Base-by-base conservation (phyloP, 2,797 vertebrate genomes). In the Tadarida brasiliensis region DNA sequence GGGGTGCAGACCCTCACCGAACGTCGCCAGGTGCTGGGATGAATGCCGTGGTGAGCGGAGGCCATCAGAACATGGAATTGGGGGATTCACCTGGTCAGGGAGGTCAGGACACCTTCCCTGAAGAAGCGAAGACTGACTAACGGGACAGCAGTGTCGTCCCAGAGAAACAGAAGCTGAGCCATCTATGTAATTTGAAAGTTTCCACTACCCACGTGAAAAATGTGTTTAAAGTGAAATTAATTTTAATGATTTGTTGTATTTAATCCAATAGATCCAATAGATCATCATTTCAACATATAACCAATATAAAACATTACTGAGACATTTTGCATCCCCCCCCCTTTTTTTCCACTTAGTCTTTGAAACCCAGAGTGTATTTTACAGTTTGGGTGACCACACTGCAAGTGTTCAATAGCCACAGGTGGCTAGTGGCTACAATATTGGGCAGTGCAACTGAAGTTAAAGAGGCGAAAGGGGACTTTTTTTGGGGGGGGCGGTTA, bases 201-300 rank as follows among this genome's bases (percentile, higher is more conserved):
- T 76, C 51, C 39, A 56, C 11, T 56, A 54, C 30, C 44, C 70
- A 94, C 9, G 0, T 30, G 30, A 51, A 74, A 80, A 26, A 1
- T 11, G 67, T 74, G 28, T 49, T 74, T 57, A 61, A 56, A 47
- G 47, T n/a, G 30, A 92, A 95, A 71, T 71, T 63, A 57, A 49
- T 47, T 93, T 76, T 80, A 30, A 49, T 33, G 59, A 30, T 51
- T 14, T 44, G 57, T 54, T 77, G 3, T 20, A 78, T 33, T 54
- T 39, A 47, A 77, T 47, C 11, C 17, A 73, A 49, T 39, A 81
- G 11, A 89, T 57, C 24, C 20, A 63, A 76, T 71, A 76, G 35
- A 78, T 26, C 44, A 65, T 24, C 26, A 39, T 89, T 92, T 91
- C 33, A 89, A 51, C 30, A 77, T 47, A 76, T 35, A 81, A 86